Evolutionary conservation across 2,888 invertebrate genomes (phyloP).

Genomic region (Kuschelorhynchus macadamiae): DNA sequence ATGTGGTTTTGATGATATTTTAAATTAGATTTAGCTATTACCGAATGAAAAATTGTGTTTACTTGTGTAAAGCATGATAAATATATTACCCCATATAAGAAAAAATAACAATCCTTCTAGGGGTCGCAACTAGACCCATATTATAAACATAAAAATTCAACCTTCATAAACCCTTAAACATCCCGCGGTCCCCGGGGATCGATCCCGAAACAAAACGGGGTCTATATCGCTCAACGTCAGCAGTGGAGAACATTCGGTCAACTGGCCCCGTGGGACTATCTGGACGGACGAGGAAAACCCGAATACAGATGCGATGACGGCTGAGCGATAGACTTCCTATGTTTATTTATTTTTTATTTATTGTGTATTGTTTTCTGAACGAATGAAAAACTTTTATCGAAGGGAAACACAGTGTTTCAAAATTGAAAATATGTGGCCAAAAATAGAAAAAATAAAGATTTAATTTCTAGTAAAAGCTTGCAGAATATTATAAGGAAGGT

Average conservation of each 20-base stretch:
- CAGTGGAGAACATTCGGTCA: conserved; percentile 62
- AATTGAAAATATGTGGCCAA: no score
- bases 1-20: no score
- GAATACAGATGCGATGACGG: conserved; percentile 38
- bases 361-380: not conserved
- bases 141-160: conserved; percentile 44
- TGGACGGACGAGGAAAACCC: conserved; percentile 24
- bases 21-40: no score
- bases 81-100: no score
- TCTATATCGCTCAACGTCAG: conserved; percentile 61
- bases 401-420: no score
- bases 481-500: no score
- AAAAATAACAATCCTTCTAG: no score
- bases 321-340: conserved; percentile 33
- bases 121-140: not conserved
- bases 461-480: no score
- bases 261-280: conserved; percentile 60
- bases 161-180: conserved; percentile 46
- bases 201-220: conserved; percentile 38
- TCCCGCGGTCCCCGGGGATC: conserved; percentile 43
- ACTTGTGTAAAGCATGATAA: no score
- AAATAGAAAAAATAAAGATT: no score
- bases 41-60: no score
- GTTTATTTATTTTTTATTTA: conserved; percentile 36
- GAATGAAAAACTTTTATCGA: no score